A percentile compares a stretch with the other conserved stretches of the same genome.
These are phyloP conservation scores for Podiceps cristatus DNA, from an alignment of 2,113 vertebrate genomes.

Conservation along the genomic window DNA sequence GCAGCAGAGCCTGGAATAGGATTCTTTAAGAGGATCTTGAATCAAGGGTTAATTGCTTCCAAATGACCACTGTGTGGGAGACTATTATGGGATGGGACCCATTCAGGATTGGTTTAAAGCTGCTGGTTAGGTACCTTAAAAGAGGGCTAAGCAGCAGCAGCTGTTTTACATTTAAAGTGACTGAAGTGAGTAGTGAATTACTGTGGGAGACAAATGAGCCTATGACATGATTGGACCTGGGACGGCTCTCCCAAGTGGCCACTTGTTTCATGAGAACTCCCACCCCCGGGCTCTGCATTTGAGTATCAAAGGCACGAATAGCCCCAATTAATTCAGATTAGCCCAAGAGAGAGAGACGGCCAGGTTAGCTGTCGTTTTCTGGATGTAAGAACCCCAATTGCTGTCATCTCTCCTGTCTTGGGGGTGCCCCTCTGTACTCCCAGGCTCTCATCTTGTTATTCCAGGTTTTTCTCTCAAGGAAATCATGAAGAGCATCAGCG, in stretches of 20 bases:
- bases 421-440: not conserved
- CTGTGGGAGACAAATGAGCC: slow-evolving; percentile 60
- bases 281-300: slow-evolving; percentile 27
- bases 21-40: slow-evolving; percentile 39
- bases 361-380: slow-evolving; percentile 11
- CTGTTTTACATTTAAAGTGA: slow-evolving; percentile 68
- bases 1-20: not conserved
- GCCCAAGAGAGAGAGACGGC: not conserved
- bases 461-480: not conserved
- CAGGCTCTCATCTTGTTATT: not conserved
- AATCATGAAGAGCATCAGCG: fast-evolving
- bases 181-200: slow-evolving; percentile 59
- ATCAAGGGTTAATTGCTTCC: slow-evolving; percentile 66
- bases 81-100: slow-evolving; percentile 42
- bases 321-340: slow-evolving; percentile 72
- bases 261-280: slow-evolving; percentile 72
- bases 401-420: not conserved
- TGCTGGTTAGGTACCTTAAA: slow-evolving; percentile 58
- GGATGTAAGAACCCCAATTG: not conserved
- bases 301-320: slow-evolving; percentile 67
- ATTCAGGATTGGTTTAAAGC: slow-evolving; percentile 42
- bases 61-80: slow-evolving; percentile 52
- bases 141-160: slow-evolving; percentile 42
- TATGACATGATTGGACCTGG: slow-evolving; percentile 62
- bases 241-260: slow-evolving; percentile 64